These are phyloP conservation scores for Rhinogobio ventralis DNA, from an alignment of 2,797 vertebrate species.

Conservation along the genomic window DNA sequence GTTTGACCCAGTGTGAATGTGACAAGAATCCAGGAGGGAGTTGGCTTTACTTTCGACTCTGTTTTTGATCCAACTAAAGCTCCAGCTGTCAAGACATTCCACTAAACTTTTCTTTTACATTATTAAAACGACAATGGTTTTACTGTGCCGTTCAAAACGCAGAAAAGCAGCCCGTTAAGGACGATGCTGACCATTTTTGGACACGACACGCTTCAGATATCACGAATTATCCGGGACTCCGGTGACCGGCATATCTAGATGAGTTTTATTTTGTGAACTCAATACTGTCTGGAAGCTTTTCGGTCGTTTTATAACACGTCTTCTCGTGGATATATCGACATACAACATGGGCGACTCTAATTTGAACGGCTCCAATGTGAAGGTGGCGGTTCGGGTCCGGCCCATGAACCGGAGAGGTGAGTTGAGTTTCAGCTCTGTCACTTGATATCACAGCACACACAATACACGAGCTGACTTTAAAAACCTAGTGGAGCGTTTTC, in stretches of 20 bases:
- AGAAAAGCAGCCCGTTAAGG: slow-evolving; percentile 11
- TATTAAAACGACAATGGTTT: slow-evolving; percentile 27
- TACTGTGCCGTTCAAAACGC: slow-evolving; percentile 3
- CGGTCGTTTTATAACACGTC: slow-evolving; percentile 5
- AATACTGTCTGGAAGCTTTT: not conserved
- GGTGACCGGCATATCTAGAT: slow-evolving; percentile 19
- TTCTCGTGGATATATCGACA: slow-evolving; percentile 42
- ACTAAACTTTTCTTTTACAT: not conserved
- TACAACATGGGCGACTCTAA: slow-evolving; percentile 79
- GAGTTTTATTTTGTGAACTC: slow-evolving; percentile 27
- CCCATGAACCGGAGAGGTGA: slow-evolving; percentile 97
- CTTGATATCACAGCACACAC: not conserved
- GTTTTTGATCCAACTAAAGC: slow-evolving; percentile 1
- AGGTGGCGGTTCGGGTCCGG: slow-evolving; percentile 95
- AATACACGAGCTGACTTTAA: not conserved
- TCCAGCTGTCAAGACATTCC: slow-evolving; percentile 14
- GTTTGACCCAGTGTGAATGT: slow-evolving; percentile 44
- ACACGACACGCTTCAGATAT: slow-evolving; percentile 26
- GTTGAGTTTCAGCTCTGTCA: slow-evolving; percentile 55
- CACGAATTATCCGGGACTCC: slow-evolving; percentile 6
- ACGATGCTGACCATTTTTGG: slow-evolving; percentile 38
- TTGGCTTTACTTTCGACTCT: slow-evolving; percentile 25
- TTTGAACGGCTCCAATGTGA: slow-evolving; percentile 92
- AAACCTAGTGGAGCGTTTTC: not conserved
- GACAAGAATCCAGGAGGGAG: slow-evolving; percentile 35